A percentile compares a stretch with the other conserved stretches of the same genome.
Evolutionary conservation across 2,113 vertebrate species (phyloP).

Genomic region (Neogale vison): DNA sequence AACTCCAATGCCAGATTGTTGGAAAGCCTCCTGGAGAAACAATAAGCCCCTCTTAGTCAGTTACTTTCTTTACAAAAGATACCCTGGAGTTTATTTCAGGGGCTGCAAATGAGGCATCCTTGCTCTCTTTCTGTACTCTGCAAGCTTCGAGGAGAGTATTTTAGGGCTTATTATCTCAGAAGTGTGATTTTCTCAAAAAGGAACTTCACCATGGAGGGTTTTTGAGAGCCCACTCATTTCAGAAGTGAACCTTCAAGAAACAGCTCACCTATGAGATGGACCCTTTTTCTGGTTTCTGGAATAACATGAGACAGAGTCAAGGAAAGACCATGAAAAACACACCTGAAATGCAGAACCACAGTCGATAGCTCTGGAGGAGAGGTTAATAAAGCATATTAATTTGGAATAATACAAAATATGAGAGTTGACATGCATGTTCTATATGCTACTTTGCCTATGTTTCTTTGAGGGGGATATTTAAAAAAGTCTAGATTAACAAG

Average conservation of each 20-base stretch:
- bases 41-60: conserved; percentile 31
- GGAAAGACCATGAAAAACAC: background rate
- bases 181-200: conserved; percentile 10
- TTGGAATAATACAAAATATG: background rate
- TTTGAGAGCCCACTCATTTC: conserved; percentile 20
- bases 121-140: conserved; percentile 10
- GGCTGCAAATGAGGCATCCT: background rate
- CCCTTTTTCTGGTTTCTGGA: background rate
- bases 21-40: conserved; percentile 23
- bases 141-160: conserved; percentile 37
- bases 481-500: background rate
- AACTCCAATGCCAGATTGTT: conserved; percentile 59
- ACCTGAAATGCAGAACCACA: background rate
- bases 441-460: background rate
- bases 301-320: background rate
- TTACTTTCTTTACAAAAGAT: conserved; percentile 38
- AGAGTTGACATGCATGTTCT: background rate
- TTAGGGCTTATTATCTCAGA: conserved; percentile 30
- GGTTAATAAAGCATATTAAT: background rate
- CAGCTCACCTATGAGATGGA: background rate
- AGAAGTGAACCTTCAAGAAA: conserved; percentile 25
- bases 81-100: conserved; percentile 11
- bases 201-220: conserved; percentile 2
- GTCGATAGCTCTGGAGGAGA: background rate
- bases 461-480: background rate